A percentile compares a stretch with the other conserved stretches of the same genome.
Conservation (phyloP, 1,140 invertebrate species). For the Caenorhabditis tropicalis region DNA sequence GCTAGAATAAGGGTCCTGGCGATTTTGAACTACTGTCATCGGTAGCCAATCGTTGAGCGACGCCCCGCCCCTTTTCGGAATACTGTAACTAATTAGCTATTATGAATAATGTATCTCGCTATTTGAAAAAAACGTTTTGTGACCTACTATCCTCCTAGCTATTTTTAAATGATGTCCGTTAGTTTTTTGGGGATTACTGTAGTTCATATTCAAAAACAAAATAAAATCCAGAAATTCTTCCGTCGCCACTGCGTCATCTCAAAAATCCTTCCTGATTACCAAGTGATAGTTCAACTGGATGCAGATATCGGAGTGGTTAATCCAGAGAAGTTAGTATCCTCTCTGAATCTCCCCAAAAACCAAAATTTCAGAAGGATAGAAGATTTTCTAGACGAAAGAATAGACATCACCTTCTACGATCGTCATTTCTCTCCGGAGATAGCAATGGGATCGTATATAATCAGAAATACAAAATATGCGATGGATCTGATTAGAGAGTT, state of each 20-base stretch:
- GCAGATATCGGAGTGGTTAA: constrained; percentile 46
- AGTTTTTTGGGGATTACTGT: no score
- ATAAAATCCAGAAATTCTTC: no score
- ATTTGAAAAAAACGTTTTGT: no score
- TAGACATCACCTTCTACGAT: constrained; percentile 27
- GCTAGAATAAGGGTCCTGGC: no score
- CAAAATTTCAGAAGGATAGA: constrained; percentile 6
- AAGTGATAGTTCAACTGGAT: neutral
- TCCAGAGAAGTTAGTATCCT: neutral
- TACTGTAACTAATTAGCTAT: no score
- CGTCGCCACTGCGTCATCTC: neutral
- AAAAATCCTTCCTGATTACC: neutral
- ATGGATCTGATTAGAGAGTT: neutral
- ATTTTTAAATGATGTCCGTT: no score
- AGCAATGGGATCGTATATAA: neutral
- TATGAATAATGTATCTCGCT: no score
- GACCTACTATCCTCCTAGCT: no score
- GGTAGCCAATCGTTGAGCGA: no score
- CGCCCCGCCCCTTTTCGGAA: no score
- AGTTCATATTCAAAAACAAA: no score
- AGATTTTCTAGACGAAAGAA: constrained; percentile 4
- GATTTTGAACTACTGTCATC: no score
- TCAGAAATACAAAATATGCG: neutral
- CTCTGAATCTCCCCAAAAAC: neutral
- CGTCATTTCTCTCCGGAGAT: neutral